Conservation (phyloP, 2,797 vertebrate genomes). For the Menidia menidia region DNA sequence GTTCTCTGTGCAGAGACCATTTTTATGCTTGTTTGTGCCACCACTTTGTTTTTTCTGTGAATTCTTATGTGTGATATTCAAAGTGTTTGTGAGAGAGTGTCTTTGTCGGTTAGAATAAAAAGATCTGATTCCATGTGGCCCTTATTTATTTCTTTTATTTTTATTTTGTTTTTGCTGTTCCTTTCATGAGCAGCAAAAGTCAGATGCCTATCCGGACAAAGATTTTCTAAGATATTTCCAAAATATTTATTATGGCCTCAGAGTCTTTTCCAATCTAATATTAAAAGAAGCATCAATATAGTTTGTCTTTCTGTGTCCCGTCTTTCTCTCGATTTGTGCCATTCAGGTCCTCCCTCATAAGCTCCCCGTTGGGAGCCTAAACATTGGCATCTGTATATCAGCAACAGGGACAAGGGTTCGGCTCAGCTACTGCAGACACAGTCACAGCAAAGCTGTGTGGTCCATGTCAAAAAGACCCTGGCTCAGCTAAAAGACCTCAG, state of each 20-base stretch:
- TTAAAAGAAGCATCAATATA: constrained; percentile 24
- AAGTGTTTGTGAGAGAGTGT: neutral
- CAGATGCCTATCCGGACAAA: neutral
- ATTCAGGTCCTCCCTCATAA: constrained; percentile 7
- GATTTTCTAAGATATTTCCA: neutral
- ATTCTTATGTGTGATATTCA: constrained; percentile 1
- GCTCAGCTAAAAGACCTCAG: constrained; percentile 41
- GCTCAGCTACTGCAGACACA: constrained; percentile 28
- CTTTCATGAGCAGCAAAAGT: neutral
- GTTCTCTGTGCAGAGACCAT: constrained; percentile 1
- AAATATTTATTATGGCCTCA: neutral
- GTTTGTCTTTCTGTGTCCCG: constrained; percentile 25
- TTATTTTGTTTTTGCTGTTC: neutral
- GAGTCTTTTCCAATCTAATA: constrained; percentile 24
- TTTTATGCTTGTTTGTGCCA: neutral
- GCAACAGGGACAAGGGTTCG: constrained; percentile 41
- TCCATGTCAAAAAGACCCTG: constrained; percentile 62
- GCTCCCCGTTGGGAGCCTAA: constrained; percentile 55
- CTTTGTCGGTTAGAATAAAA: constrained; percentile 6
- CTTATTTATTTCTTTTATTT: neutral
- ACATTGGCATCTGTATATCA: constrained; percentile 59
- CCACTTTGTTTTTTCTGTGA: neutral
- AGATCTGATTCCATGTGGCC: neutral
- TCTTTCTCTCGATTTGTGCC: constrained; percentile 14
- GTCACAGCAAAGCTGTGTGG: constrained; percentile 50